Evolutionary conservation across 2,797 vertebrate genomes (phyloP), one percentile per base, ranked within the genome.

Genomic region (Geotrypetes seraphini): DNA sequence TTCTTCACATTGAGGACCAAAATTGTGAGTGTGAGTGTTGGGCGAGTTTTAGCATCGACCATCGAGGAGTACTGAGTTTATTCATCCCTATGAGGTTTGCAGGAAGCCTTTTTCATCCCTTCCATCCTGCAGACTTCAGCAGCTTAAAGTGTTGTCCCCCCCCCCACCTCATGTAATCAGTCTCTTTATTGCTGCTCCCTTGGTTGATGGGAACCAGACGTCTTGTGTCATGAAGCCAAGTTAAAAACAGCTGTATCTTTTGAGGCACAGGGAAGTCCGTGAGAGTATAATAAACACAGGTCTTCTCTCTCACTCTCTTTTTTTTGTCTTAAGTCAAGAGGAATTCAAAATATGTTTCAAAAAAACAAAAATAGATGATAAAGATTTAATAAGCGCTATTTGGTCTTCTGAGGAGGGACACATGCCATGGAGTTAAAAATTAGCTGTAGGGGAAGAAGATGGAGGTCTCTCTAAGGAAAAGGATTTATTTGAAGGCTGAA

Each of bases 351-450:
- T n/a, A n/a, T n/a, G n/a, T n/a, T n/a, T n/a, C n/a, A n/a, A n/a
- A n/a, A n/a, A n/a, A n/a, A n/a, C n/a, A 6, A 3, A 31, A 47
- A 50, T 4, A 38, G 37, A 50, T 43, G 46, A 34, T 34, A 33
- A 27, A 36, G 38, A 41, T 21, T 37, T 15, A 29, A 47, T 31
- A n/a, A 35, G 49, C n/a, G n/a, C 19, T 15, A 36, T 2, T 14
- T 12, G 20, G 20, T 2, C 10, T 19, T 26, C 20, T 20, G 23
- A 34, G 17, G 14, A 7, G 49, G 46, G 25, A 16, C 2, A 1
- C 19, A 37, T 46, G 13, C 24, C 14, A 15, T 35, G 18, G 24
- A 19, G 25, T 16, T 48, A 28, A 49, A 22, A n/a, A n/a, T n/a
- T n/a, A n/a, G n/a, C n/a, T n/a, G n/a, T n/a, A n/a, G n/a, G n/a